Percentiles rank a stretch among this genome's conserved stretches.
Conservation (phyloP, 2,113 vertebrate genomes). For the Sprattus sprattus region DNA sequence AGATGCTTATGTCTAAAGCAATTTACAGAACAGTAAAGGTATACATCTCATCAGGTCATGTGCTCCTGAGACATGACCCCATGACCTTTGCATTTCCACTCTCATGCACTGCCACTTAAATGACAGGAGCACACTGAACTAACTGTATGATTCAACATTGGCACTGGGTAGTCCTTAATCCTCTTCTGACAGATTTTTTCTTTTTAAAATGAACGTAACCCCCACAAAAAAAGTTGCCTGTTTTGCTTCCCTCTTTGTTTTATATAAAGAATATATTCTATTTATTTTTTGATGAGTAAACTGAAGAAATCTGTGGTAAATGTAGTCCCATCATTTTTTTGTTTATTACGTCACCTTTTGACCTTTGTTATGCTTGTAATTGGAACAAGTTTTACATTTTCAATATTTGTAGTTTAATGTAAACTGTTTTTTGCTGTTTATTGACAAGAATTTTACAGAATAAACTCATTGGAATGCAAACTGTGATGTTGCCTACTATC, state of each 20-base stretch:
- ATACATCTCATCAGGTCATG: neutral
- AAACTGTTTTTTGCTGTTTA: constrained; percentile 89
- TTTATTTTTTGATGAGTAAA: constrained; percentile 72
- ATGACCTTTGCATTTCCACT: neutral
- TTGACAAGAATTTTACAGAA: constrained; percentile 86
- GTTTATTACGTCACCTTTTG: constrained; percentile 65
- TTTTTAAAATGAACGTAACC: neutral
- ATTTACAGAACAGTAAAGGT: neutral
- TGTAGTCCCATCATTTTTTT: constrained; percentile 53
- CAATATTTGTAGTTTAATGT: constrained; percentile 93
- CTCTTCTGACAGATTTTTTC: neutral
- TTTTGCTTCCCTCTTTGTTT: constrained; percentile 54
- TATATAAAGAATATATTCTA: constrained; percentile 62
- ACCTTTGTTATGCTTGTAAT: constrained; percentile 83
- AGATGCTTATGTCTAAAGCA: neutral
- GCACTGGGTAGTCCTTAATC: constrained; percentile 28
- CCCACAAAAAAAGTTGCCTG: constrained; percentile 39
- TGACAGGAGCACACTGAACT: constrained; percentile 19
- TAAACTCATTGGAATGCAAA: constrained; percentile 92
- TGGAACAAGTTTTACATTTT: constrained; percentile 85
- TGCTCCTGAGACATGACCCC: neutral
- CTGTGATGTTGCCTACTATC: neutral
- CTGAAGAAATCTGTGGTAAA: constrained; percentile 59
- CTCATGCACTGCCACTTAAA: neutral
- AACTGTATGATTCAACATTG: neutral